A percentile compares a stretch with the other conserved stretches of the same genome.
phyloP scores from a whole-genome alignment of 2,113 vertebrate genomes.

The Tupaia chinensis region DNA sequence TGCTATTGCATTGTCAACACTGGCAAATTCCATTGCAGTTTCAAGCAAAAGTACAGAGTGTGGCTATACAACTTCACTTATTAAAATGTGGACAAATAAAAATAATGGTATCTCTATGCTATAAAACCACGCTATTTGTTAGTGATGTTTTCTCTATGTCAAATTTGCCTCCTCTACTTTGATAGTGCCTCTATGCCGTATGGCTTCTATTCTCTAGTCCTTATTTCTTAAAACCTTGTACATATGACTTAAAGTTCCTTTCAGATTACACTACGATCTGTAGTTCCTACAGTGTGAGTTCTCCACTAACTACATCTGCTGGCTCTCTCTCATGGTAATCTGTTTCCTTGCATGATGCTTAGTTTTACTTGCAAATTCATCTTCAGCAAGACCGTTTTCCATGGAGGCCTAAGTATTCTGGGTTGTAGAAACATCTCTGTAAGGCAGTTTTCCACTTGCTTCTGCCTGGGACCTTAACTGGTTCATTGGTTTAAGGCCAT shows the following conservation, averaged over 20 bases:
- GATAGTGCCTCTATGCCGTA: not conserved
- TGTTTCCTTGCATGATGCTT: not conserved
- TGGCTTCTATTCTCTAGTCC: not conserved
- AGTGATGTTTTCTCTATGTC: not conserved
- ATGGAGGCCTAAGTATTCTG: not conserved
- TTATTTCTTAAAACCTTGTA: not conserved
- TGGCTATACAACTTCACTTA: conserved; percentile 17
- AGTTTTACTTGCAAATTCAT: not conserved
- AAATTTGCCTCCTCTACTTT: not conserved
- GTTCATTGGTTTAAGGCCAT: not conserved
- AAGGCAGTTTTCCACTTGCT: not conserved
- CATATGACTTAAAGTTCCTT: not conserved
- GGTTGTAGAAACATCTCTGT: not conserved
- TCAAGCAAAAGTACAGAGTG: conserved; percentile 46
- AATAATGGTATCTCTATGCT: not conserved
- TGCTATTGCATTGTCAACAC: conserved; percentile 62
- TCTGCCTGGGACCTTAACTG: not conserved
- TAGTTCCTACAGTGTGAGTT: not conserved
- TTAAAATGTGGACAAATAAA: not conserved
- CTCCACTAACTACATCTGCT: not conserved
- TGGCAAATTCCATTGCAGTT: conserved; percentile 59
- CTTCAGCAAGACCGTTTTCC: not conserved
- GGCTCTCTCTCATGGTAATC: not conserved
- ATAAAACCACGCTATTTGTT: not conserved
- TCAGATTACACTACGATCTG: not conserved